Evolutionary conservation across 2,113 vertebrate species (phyloP), one percentile per base, ranked within the genome.

Genomic region (Acrocephalus arundinaceus): DNA sequence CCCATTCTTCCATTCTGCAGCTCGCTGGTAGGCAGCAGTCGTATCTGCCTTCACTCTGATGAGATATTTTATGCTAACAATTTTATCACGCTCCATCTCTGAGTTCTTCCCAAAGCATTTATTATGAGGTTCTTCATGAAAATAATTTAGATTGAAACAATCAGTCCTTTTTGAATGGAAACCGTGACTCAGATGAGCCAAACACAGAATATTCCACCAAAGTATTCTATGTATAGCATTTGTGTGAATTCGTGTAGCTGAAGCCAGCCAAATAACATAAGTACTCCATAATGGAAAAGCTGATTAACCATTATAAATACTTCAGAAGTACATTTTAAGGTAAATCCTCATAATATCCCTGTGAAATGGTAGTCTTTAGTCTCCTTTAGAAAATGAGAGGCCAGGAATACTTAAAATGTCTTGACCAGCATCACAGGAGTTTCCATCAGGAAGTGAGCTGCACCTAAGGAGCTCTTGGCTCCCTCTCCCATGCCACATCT

Each of bases 271-370:
- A 94, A 76, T 93, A 93, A 93, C 76, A 21, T 92, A 93, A 89
- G 71, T 58, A 93, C 87, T 95, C 94, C 93, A 95, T 96, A 94
- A 94, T 93, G 93, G 93, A 88, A 92, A 91, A 96, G 81, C 78
- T 96, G 92, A 96, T 94, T 96, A 93, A 93, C 55, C 27, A 93
- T 94, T 95, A 73, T 55, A 95, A 91, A 77, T 92, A 91, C 83
- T 49, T 87, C 80, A 79, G 70, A 76, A 72, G 35, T 57, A 93
- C 59, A 85, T 89, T 97, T 94, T 91, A 95, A 92, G 86, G 73
- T 93, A 97, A 93, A 95, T 89, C 78, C 79, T 93, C 33, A 28
- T 39, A 90, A 91, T 81, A 88, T 70, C 61, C 71, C 79, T 37
- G 37, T 66, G 85, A 96, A 96, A 91, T 35, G 19, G 51, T 19